Percentiles rank a stretch among this genome's conserved stretches.
phyloP scores from a whole-genome alignment of 1,140 invertebrate species.

The Hyphantria cunea region DNA sequence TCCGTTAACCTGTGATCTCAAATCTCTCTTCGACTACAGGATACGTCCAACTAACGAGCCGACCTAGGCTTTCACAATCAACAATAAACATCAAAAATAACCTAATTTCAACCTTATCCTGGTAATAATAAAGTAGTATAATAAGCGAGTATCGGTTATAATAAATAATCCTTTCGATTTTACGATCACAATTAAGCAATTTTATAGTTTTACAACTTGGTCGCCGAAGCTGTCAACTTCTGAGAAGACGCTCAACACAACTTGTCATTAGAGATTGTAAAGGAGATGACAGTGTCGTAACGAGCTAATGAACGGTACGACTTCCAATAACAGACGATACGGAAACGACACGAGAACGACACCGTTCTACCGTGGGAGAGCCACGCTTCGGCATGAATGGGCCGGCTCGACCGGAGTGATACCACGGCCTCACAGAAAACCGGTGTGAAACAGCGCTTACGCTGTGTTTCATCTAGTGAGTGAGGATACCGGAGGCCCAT shows the following conservation, averaged over 20 bases:
- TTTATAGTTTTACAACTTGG: conserved; percentile 65
- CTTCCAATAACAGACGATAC: neutral
- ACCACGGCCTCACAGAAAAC: no score
- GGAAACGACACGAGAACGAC: neutral
- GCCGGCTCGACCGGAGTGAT: no score
- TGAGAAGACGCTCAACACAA: conserved; percentile 44
- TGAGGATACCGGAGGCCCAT: no score
- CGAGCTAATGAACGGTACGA: conserved; percentile 46
- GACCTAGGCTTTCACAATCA: conserved; percentile 7
- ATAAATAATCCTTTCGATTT: conserved; percentile 40
- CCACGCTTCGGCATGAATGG: no score
- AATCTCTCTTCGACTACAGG: conserved; percentile 24
- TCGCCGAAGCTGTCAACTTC: conserved; percentile 63
- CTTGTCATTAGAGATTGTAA: conserved; percentile 68
- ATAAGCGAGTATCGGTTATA: neutral
- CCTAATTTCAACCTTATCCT: conserved; percentile 14
- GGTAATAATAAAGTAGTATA: neutral
- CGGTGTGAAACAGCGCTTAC: no score
- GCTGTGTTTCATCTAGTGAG: no score
- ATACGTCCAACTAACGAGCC: conserved; percentile 55
- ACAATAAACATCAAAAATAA: conserved; percentile 6
- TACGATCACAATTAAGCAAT: conserved; percentile 66
- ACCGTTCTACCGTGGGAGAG: no score
- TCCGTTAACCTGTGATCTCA: conserved; percentile 35
- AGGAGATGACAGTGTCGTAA: conserved; percentile 62